Evolutionary conservation across 2,888 invertebrate species (phyloP), one percentile per base, ranked within the genome.

Genomic region (Quadriops clusia): DNA sequence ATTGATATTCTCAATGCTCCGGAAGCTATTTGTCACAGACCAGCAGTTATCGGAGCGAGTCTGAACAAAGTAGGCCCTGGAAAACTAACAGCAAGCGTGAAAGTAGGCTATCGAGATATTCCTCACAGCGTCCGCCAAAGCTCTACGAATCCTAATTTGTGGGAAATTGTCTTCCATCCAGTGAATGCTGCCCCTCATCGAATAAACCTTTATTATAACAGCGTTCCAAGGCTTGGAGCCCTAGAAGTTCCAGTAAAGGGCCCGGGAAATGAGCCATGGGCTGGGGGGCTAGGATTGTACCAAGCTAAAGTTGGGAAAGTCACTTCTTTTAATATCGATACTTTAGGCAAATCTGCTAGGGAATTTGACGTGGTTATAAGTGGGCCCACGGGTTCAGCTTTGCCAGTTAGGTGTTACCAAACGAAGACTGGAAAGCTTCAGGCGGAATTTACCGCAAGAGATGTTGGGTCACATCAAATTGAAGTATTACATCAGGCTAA

Each of bases 341-440:
- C 90, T 0, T 68, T 85, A 5, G 86, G 87, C 3, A 68, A 82
- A 26, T 77, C 84, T 2, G 84, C 84, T 2, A 67, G 89, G 32
- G 89, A 90, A 54, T 90, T 91, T 53, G 91, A 91, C 57, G 90
- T 91, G 0, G 83, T 91, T 0, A 82, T 95, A 3, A 61, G 61
- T 42, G 58, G 61, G 17, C 61, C 61, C 3, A 56, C 53, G 1
- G 61, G 60, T 12, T 56, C 59, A 5, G 62, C 62, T 3, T 48
- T 61, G 16, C 62, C 62, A 3, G 62, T 62, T 1, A 61, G 91
- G 34, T 94, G 97, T 54, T 93, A 93, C 58, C 91, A 91, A 55
- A 95, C 95, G 37, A 87, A 94, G 51, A 91, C 94, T 37, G 95
- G 95, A 2, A 81, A 91, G 50, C 67, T 94, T 32, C 79, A 91